Conservation (phyloP, 2,797 vertebrate genomes). For the Diglossa cyanea region DNA sequence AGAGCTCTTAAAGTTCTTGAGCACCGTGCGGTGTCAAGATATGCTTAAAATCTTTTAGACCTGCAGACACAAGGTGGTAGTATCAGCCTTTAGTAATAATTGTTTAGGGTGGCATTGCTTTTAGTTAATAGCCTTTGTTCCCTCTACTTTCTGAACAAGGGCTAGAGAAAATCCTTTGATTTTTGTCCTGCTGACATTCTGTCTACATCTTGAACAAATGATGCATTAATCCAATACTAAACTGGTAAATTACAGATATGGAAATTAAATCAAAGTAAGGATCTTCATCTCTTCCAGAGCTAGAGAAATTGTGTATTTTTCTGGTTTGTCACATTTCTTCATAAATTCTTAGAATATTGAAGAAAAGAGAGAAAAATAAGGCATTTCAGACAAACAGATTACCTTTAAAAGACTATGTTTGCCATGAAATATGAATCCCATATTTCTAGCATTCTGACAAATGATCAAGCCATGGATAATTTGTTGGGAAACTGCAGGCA, state of each 20-base stretch:
- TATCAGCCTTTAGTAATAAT: conserved; percentile 14
- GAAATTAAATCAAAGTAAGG: not conserved
- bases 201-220: not conserved
- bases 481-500: not conserved
- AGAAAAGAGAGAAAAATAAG: not conserved
- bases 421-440: not conserved
- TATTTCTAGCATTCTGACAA: not conserved
- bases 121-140: not conserved
- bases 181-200: not conserved
- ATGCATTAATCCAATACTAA: not conserved
- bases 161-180: not conserved
- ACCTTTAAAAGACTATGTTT: not conserved
- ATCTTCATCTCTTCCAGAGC: not conserved
- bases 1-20: not conserved
- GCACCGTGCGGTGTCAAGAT: not conserved
- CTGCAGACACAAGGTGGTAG: conserved; percentile 61
- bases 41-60: not conserved
- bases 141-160: not conserved
- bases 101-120: not conserved
- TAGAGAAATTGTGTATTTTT: not conserved
- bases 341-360: not conserved
- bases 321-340: not conserved
- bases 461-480: not conserved
- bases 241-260: not conserved
- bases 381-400: not conserved